Evolutionary conservation across 2,797 vertebrate species (phyloP).

Genomic region (Channa striata): DNA sequence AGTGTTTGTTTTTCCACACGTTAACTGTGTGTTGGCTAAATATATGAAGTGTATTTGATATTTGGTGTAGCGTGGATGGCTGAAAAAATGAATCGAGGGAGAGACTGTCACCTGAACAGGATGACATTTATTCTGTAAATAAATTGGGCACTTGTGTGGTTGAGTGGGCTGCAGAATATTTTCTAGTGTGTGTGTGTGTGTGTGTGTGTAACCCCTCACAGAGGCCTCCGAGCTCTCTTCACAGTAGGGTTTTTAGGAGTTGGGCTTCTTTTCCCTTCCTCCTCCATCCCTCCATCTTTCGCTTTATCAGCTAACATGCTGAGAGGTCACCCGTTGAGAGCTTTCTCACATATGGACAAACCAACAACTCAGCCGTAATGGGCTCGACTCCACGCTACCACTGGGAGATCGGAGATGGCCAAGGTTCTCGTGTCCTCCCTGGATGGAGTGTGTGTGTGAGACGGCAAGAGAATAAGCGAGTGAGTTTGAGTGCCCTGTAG

Average conservation of each 20-base stretch:
- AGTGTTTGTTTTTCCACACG: not conserved
- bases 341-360: slow-evolving; percentile 63
- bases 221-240: slow-evolving; percentile 69
- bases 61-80: not conserved
- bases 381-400: slow-evolving; percentile 52
- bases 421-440: slow-evolving; percentile 32
- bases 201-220: slow-evolving; percentile 33
- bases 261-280: slow-evolving; percentile 49
- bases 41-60: slow-evolving; percentile 10
- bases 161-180: slow-evolving; percentile 46
- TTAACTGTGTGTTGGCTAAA: slow-evolving; percentile 15
- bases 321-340: slow-evolving; percentile 74
- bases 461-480: slow-evolving; percentile 47
- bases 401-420: slow-evolving; percentile 61
- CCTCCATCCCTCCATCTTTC: slow-evolving; percentile 35
- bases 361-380: slow-evolving; percentile 67
- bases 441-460: slow-evolving; percentile 38
- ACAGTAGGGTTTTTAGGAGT: slow-evolving; percentile 60
- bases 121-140: slow-evolving; percentile 64
- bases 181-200: slow-evolving; percentile 6
- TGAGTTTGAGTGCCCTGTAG: slow-evolving; percentile 74
- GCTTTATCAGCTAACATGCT: slow-evolving; percentile 63
- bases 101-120: not conserved
- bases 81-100: slow-evolving; percentile 5
- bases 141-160: slow-evolving; percentile 37